Evolutionary conservation across 2,888 invertebrate genomes (phyloP), one percentile per base, ranked within the genome.

Genomic region (Epinotia bilunana): DNA sequence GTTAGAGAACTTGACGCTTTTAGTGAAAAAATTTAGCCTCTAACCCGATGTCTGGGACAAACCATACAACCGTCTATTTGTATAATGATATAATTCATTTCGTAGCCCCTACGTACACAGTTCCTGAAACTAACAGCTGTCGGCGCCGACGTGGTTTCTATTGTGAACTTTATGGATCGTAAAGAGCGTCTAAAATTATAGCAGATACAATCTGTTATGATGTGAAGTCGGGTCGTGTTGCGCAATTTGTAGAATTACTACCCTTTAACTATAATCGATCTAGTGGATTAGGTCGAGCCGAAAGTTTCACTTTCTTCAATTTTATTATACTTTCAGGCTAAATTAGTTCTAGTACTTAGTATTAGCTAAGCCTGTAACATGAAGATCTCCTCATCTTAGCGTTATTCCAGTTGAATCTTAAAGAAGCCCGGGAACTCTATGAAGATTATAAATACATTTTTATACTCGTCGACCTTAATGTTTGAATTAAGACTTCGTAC

Each of bases 151-250:
- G 85, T 77, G 80, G 84, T 83, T 83, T 83, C 86, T 86, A 88
- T 87, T 87, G 87, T 89, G 81, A 82, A 83, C 84, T 90, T 90
- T 90, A 90, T 89, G 80, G 87, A 82, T 87, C 89, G 85, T 90
- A 89, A 91, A 90, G 81, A 88, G 87, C 84, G 83, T 86, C 84
- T 84, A 82, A 83, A 86, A 83, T 81, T 82, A 83, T 82, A 79
- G 61, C 43, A 67, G 61, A 71, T 75, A 61, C 61, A 68, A 71
- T 75, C 74, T 74, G 63, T 74, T 74, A 70, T 70, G 57, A 74
- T 49, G 70, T 63, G 58, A 58, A 58, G 33, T 65, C 61, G 55
- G 53, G 63, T 49, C 13, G 20, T 23, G 74, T 67, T 75, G 61
- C 62, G 75, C 72, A 75, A 75, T 75, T 58, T 39, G 63, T 49